Evolutionary conservation across 2,888 invertebrate species (phyloP).

Genomic region (Oxystoma pomonae): DNA sequence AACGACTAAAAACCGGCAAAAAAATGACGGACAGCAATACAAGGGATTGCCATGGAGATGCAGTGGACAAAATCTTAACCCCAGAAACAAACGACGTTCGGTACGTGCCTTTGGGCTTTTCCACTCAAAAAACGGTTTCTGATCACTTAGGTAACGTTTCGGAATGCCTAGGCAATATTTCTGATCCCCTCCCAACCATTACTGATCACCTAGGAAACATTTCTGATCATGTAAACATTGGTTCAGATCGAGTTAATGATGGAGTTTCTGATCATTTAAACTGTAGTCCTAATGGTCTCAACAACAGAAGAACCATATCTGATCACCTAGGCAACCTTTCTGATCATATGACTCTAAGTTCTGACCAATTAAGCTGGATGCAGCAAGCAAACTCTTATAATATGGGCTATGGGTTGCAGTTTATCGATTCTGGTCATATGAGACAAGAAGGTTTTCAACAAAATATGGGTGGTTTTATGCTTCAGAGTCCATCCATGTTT

Average conservation of each 20-base stretch:
- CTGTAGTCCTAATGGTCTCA: background rate
- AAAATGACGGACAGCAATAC: slow-evolving; percentile 42
- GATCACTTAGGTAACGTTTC: background rate
- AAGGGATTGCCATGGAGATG: slow-evolving; percentile 37
- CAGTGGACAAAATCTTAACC: slow-evolving; percentile 57
- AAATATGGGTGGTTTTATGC: slow-evolving; percentile 31
- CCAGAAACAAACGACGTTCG: slow-evolving; percentile 56
- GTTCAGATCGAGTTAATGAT: slow-evolving; percentile 10
- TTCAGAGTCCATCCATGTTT: slow-evolving; percentile 29
- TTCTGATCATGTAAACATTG: slow-evolving; percentile 17
- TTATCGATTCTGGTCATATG: slow-evolving; percentile 24
- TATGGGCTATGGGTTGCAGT: slow-evolving; percentile 34
- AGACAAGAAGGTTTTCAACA: slow-evolving; percentile 14
- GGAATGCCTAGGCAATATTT: background rate
- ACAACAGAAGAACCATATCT: background rate
- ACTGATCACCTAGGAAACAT: slow-evolving; percentile 6
- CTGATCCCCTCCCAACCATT: background rate
- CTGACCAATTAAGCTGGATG: slow-evolving; percentile 31
- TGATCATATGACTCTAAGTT: slow-evolving; percentile 17
- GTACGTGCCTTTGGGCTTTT: slow-evolving; percentile 54
- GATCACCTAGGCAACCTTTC: slow-evolving; percentile 10
- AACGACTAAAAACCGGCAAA: background rate
- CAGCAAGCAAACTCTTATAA: slow-evolving; percentile 29
- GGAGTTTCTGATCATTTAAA: background rate
- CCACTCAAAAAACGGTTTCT: slow-evolving; percentile 31